A percentile compares a stretch with the other conserved stretches of the same genome.
These are phyloP conservation scores for Serripes groenlandicus DNA, from an alignment of 2,888 invertebrate species.

Conservation along the genomic window DNA sequence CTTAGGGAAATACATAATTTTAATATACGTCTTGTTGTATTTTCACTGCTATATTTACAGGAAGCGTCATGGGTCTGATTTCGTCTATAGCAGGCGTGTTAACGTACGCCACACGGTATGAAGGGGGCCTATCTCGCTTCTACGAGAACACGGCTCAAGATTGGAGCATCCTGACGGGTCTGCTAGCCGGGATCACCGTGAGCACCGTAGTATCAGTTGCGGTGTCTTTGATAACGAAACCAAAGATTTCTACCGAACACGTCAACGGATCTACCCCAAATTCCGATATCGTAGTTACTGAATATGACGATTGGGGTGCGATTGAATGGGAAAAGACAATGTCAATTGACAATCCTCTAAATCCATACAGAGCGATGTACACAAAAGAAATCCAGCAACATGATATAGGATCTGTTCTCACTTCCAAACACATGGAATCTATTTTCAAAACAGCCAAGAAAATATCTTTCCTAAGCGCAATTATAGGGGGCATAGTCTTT, in stretches of 20 bases:
- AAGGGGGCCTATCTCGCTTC: slow-evolving; percentile 76
- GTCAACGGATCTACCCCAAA: slow-evolving; percentile 24
- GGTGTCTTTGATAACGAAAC: slow-evolving; percentile 69
- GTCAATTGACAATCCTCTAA: slow-evolving; percentile 78
- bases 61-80: slow-evolving; percentile 71
- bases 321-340: slow-evolving; percentile 78
- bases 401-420: slow-evolving; percentile 44
- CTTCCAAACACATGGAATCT: slow-evolving; percentile 45
- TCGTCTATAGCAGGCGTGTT: slow-evolving; percentile 72
- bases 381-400: slow-evolving; percentile 71
- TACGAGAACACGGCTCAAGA: slow-evolving; percentile 75
- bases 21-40: too few species aligned
- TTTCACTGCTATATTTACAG: slow-evolving; percentile 66
- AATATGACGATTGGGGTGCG: slow-evolving; percentile 17
- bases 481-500: slow-evolving; percentile 37
- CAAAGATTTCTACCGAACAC: background rate
- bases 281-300: slow-evolving; percentile 8
- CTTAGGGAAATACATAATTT: too few species aligned
- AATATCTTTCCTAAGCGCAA: slow-evolving; percentile 34
- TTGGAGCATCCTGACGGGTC: slow-evolving; percentile 78
- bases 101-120: slow-evolving; percentile 72
- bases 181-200: slow-evolving; percentile 69
- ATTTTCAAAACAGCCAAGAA: slow-evolving; percentile 32
- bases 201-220: slow-evolving; percentile 74
- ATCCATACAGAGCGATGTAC: slow-evolving; percentile 72